Base-by-base conservation (phyloP, 2,113 vertebrate genomes). In the Pachycephala philippinensis region DNA sequence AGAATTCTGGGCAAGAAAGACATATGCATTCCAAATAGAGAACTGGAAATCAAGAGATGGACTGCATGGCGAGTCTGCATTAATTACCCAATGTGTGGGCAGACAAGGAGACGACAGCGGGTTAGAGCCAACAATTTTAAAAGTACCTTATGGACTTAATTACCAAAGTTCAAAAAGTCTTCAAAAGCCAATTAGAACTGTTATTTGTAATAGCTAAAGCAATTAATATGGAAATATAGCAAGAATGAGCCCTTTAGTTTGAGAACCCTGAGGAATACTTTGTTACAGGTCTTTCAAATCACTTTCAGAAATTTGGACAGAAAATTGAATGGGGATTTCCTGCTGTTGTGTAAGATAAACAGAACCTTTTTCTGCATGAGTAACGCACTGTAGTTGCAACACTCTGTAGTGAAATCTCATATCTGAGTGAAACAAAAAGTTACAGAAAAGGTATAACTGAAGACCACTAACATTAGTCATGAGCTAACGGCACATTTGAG, bases 341-440 rank as follows among this genome's bases (percentile, higher is more conserved):
- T 97, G 92, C 93, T 80, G 57, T 94, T 97, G 87, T 95, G 33
- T 87, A 95, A 97, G 91, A 96, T 95, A 98, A 98, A 97, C 95
- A 97, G 84, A 96, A 95, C 84, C 54, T 83, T 90, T 91, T 84
- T 90, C 61, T 96, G 60, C 53, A 59, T 88, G 76, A 84, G 42
- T 92, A 89, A 65, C 52, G 77, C 31, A 28, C n/a, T 80, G 40
- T 83, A 70, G 42, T 80, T 94, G 53, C 84, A 92, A 92, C 52
- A 69, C 52, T 94, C 23, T 14, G 7, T 33, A 71, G 35, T 30
- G 50, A 91, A 89, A 76, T 84, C 37, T 92, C 56, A 39, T 69
- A 74, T 71, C 42, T 88, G 24, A 65, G 33, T 33, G 35, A 89
- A 68, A 63, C 44, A 85, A 74, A 80, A 92, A 77, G 64, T 76